Conservation (phyloP, 2,113 vertebrate genomes). For the Fregata magnificens region DNA sequence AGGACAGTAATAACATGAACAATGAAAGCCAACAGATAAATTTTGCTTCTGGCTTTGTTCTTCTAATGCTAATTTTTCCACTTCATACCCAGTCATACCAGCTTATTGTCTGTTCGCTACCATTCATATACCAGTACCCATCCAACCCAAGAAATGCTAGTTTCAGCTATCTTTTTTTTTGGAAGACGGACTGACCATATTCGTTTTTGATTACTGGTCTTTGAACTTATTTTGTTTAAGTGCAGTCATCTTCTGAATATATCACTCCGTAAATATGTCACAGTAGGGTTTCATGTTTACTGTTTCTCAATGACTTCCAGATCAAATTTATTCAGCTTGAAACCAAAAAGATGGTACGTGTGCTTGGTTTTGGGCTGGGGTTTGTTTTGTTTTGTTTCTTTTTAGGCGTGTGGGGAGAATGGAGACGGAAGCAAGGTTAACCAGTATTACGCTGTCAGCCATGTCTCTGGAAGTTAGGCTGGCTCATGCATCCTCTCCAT, state of each 20-base stretch:
- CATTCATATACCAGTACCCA: background rate
- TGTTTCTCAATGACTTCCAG: slow-evolving; percentile 64
- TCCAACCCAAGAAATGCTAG: background rate
- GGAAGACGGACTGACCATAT: slow-evolving; percentile 3
- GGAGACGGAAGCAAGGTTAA: slow-evolving; percentile 9
- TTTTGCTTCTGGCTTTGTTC: background rate
- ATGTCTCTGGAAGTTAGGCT: background rate
- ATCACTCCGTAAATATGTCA: slow-evolving; percentile 48
- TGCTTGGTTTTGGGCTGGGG: slow-evolving; percentile 5
- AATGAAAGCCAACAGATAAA: background rate
- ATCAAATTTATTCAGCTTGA: slow-evolving; percentile 34
- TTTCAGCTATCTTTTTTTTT: background rate
- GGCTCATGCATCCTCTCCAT: background rate
- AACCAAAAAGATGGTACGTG: background rate
- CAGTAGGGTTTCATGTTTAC: slow-evolving; percentile 45
- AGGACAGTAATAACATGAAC: background rate
- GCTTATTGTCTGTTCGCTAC: background rate
- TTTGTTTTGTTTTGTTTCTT: slow-evolving; percentile 42
- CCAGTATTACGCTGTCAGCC: background rate
- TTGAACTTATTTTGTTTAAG: slow-evolving; percentile 54
- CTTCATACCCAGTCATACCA: background rate
- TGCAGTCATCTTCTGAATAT: slow-evolving; percentile 34
- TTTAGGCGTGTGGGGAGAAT: background rate
- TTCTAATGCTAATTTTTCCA: background rate
- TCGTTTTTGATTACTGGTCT: slow-evolving; percentile 56